Evolutionary conservation across 2,888 invertebrate species (phyloP), one percentile per base, ranked within the genome.

Genomic region (Rotaria socialis): DNA sequence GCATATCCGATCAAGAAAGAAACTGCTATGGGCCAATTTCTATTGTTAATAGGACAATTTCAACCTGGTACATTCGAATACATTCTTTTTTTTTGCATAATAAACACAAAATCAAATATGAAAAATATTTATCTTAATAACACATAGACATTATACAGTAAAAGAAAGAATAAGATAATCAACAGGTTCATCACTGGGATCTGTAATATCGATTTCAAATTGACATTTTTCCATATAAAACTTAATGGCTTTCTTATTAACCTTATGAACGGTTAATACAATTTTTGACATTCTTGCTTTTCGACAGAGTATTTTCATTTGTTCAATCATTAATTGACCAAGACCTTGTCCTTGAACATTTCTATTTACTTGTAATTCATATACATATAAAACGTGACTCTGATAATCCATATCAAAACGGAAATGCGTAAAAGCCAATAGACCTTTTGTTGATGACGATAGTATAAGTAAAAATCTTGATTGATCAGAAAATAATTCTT

Each of bases 151-250:
- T 60, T 14, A 60, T 60, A 60, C 5, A 67, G 35, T 19, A 41
- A 35, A 67, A 19, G 67, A 67, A 19, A 67, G 67, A 35, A 67
- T 67, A 35, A 19, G 4, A 67, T 35, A 67, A 19, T 67, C 67
- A 67, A 67, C 67, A 67, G 16, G 14, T 35, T 67, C 67, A 67
- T 67, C 67, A 67, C 19, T 41, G 0, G 67, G 67, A 67, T 67
- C 19, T 16, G 67, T 41, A 35, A 16, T 19, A 67, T 67, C 67
- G 35, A 19, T 27, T 67, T 67, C 19, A 67, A 67, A 67, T 35
- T 67, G 67, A 41, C 67, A 67, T 19, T 67, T 67, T 67, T 67
- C 35, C 14, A 67, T 67, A 35, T 67, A 67, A 27, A 67, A 67
- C 35, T 67, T 35, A 41, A 16, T 19, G 7, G 67, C 67, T 67